phyloP scores from a whole-genome alignment of 64 coral and sea anemone species.

The Stichodactyla mertensii region DNA sequence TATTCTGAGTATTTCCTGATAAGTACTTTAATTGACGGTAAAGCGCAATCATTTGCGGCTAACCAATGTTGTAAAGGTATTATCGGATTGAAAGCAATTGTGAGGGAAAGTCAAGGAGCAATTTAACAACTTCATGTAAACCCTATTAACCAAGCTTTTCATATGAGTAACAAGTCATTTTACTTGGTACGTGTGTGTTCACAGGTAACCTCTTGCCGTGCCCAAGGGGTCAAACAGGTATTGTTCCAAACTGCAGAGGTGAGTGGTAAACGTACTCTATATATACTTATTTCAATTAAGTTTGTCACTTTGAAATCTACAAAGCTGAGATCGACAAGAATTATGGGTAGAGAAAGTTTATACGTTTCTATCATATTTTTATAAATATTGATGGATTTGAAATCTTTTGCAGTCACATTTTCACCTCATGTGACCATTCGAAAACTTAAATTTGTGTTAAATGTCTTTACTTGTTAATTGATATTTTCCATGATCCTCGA shows the following conservation, averaged over 20 bases:
- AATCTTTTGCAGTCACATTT: too few species aligned
- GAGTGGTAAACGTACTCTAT: not conserved
- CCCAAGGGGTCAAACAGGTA: conserved; percentile 42
- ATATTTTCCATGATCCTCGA: too few species aligned
- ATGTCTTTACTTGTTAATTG: too few species aligned
- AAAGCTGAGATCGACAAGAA: too few species aligned
- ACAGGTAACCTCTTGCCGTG: conserved; percentile 20
- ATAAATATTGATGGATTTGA: too few species aligned
- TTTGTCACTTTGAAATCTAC: too few species aligned
- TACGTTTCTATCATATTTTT: too few species aligned
- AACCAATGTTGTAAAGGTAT: not conserved
- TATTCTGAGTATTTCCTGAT: not conserved
- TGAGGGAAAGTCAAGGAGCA: not conserved
- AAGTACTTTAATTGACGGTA: not conserved
- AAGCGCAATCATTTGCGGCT: not conserved
- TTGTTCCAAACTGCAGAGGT: not conserved
- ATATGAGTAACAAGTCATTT: not conserved
- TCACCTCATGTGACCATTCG: too few species aligned
- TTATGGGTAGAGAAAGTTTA: too few species aligned
- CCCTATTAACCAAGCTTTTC: not conserved
- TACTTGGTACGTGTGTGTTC: not conserved
- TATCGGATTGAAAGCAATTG: not conserved
- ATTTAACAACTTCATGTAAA: not conserved
- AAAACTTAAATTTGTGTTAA: too few species aligned
- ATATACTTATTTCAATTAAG: too few species aligned